Evolutionary conservation across 2,888 invertebrate genomes (phyloP).

Genomic region (Agrotis segetum): DNA sequence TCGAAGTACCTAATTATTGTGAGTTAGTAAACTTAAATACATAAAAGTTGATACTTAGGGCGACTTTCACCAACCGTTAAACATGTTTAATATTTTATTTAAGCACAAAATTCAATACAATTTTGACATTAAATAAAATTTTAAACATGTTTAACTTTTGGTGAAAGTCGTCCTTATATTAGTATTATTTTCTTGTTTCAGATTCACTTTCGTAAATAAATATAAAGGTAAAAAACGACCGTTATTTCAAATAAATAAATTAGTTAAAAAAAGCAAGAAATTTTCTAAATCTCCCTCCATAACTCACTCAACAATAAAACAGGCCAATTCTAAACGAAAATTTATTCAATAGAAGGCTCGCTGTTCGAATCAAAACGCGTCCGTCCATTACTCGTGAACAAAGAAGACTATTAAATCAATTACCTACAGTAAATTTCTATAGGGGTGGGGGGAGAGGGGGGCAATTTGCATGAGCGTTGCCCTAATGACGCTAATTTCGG

Average conservation of each 20-base stretch:
- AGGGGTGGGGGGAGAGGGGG: conserved; percentile 51
- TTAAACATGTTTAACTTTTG: too few relatives aligned
- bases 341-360: conserved; percentile 60
- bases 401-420: conserved; percentile 87
- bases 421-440: conserved; percentile 80
- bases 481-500: conserved; percentile 84
- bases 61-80: too few relatives aligned
- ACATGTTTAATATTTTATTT: too few relatives aligned
- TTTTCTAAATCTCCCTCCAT: conserved; percentile 10
- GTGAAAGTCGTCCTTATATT: too few relatives aligned
- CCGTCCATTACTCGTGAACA: conserved; percentile 71
- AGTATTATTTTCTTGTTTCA: not conserved
- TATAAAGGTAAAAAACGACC: too few relatives aligned
- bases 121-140: too few relatives aligned
- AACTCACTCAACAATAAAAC: conserved; percentile 40
- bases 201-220: not conserved
- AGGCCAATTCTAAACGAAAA: conserved; percentile 51
- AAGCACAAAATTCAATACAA: too few relatives aligned
- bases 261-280: not conserved
- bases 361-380: conserved; percentile 52
- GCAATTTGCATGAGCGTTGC: conserved; percentile 78
- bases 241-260: not conserved
- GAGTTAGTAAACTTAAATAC: too few relatives aligned
- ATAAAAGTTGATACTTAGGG: not conserved
- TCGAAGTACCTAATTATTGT: not conserved